Conservation (phyloP, 2,888 invertebrate genomes). For the Sialis lutaria region DNA sequence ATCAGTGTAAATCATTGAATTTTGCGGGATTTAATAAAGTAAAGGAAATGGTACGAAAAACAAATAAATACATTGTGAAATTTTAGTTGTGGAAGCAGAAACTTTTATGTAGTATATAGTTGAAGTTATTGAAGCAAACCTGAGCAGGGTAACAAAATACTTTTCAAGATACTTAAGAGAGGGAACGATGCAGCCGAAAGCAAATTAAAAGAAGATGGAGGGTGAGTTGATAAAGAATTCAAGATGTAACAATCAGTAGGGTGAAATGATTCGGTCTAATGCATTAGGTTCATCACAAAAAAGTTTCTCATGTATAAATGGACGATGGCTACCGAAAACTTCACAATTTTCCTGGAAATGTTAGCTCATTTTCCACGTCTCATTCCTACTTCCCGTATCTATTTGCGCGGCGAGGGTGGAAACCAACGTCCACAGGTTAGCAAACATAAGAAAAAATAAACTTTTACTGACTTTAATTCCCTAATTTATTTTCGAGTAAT, state of each 20-base stretch:
- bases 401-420: too few relatives aligned
- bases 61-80: constrained; percentile 13
- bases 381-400: too few relatives aligned
- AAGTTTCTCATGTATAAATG: constrained; percentile 1
- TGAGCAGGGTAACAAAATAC: neutral
- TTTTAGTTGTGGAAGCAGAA: constrained; percentile 7
- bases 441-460: too few relatives aligned
- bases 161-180: neutral
- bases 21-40: constrained; percentile 1
- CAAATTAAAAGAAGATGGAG: neutral
- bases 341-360: neutral
- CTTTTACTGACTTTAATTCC: too few relatives aligned
- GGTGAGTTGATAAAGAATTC: neutral
- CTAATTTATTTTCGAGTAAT: too few relatives aligned
- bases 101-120: neutral
- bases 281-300: constrained; percentile 5
- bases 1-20: constrained; percentile 1
- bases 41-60: constrained; percentile 8
- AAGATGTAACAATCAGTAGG: constrained; percentile 3
- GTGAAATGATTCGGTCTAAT: constrained; percentile 19
- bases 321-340: neutral
- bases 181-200: neutral
- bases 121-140: neutral
- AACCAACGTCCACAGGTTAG: too few relatives aligned
- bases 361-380: too few relatives aligned